phyloP scores from a whole-genome alignment of 2,113 vertebrate species.

The Fulica atra region DNA sequence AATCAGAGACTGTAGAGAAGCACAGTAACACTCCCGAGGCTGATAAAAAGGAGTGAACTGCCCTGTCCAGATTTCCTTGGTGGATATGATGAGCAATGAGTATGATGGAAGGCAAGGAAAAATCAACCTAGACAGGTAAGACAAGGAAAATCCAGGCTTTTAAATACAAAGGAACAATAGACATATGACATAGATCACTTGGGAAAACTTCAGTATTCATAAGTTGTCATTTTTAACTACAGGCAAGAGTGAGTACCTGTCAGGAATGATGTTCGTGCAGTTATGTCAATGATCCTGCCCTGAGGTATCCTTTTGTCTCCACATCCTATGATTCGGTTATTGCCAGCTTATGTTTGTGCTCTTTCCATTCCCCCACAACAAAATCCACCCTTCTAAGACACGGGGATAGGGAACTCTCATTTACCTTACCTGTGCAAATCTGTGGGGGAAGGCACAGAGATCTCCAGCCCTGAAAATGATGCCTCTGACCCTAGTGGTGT shows the following conservation, averaged over 20 bases:
- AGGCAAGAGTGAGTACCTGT: not conserved
- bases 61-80: not conserved
- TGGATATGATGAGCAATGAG: not conserved
- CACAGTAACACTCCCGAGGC: not conserved
- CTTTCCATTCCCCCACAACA: not conserved
- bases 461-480: not conserved
- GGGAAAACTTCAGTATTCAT: not conserved
- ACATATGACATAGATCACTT: not conserved
- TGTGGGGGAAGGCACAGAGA: not conserved
- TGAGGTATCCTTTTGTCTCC: not conserved
- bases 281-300: rapidly evolving
- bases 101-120: not conserved
- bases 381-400: not conserved
- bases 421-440: not conserved
- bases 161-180: not conserved
- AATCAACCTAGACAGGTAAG: not conserved
- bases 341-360: not conserved
- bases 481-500: not conserved
- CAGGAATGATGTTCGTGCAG: not conserved
- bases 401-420: not conserved
- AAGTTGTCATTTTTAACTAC: not conserved
- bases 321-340: not conserved
- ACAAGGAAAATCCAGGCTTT: not conserved
- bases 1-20: not conserved
- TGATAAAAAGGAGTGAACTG: not conserved